Percentiles rank a stretch among this genome's conserved stretches.
phyloP scores from a whole-genome alignment of 53 echinoderm and acorn worm genomes.

The Luidia sarsii region DNA sequence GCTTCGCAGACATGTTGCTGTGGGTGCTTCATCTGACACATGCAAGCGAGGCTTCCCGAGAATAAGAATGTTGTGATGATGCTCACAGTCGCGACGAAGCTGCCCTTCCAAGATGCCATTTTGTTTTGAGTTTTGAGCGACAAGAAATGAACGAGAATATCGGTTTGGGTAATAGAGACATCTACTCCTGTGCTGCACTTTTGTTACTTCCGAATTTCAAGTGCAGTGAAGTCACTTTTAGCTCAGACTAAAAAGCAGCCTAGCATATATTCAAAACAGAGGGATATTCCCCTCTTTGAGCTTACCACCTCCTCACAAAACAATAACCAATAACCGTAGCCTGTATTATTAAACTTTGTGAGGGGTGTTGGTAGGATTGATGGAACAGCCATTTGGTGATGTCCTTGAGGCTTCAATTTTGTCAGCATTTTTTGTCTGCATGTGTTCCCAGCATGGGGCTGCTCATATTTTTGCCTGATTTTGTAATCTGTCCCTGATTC shows the following conservation, averaged over 20 bases:
- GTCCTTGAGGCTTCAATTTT: conserved; percentile 21
- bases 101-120: too few relatives aligned
- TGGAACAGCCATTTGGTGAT: conserved; percentile 37
- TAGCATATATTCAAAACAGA: not conserved
- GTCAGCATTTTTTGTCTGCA: conserved; percentile 20
- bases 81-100: not conserved
- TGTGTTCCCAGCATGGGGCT: conserved; percentile 22
- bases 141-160: not conserved
- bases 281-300: not conserved
- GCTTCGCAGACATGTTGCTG: conserved; percentile 42
- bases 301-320: not conserved
- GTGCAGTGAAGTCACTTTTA: too few relatives aligned
- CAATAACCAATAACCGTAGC: not conserved
- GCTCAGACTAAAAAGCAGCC: too few relatives aligned
- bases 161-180: not conserved
- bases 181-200: not conserved
- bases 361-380: not conserved
- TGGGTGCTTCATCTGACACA: conserved; percentile 30
- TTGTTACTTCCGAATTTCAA: not conserved
- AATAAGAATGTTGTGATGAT: not conserved
- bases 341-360: too few relatives aligned
- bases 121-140: too few relatives aligned
- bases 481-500: not conserved
- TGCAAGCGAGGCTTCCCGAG: not conserved
- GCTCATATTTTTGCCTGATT: not conserved